Base-by-base conservation (phyloP, 1,140 invertebrate species). In the Rhagoletis zephyria region DNA sequence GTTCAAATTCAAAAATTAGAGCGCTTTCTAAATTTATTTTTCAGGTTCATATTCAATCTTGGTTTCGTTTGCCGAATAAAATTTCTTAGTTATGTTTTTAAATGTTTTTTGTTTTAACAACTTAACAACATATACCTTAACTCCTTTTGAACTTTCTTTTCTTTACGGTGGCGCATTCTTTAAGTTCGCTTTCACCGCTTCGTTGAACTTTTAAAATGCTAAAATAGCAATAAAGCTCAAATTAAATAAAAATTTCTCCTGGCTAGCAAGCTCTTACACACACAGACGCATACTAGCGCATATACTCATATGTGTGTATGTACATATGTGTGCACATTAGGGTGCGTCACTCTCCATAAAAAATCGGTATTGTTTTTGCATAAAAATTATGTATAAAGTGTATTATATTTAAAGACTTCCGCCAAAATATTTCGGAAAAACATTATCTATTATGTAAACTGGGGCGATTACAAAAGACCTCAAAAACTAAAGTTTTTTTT, bases 181-280 rank as follows among this genome's bases (percentile, higher is more conserved):
- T 42, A 45, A 74, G 70, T 45, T 63, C 70, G 74, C 74, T 81
- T 81, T 81, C 74, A 81, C 74, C 74, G 45, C 48, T 59, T 16
- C 5, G 74, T 81, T 48, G 48, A 59, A 56, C 6, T 81, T n/a
- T 81, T n/a, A 30, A 81, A 81, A 56, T 81, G 74, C 48, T 56
- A 19, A 81, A 81, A 81, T 56, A 81, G 74, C 74, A 81, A 81
- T 30, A 81, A 81, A 81, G 74, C 74, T 81, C 48, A 81, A 77
- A 81, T 59, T 81, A 81, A 81, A 81, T 81, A 74, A 67, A 74
- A 81, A 81, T 81, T 81, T 81, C 74, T 81, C 74, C 74, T 56
- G 14, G n/a, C 16, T 30, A 1, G 40, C n/a, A 67, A 4, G 10
- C 64, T 7, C 74, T 56, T n/a, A 14, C 48, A 81, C 48, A 56